phyloP scores from a whole-genome alignment of 2,888 invertebrate genomes.

The Sympetrum striolatum region DNA sequence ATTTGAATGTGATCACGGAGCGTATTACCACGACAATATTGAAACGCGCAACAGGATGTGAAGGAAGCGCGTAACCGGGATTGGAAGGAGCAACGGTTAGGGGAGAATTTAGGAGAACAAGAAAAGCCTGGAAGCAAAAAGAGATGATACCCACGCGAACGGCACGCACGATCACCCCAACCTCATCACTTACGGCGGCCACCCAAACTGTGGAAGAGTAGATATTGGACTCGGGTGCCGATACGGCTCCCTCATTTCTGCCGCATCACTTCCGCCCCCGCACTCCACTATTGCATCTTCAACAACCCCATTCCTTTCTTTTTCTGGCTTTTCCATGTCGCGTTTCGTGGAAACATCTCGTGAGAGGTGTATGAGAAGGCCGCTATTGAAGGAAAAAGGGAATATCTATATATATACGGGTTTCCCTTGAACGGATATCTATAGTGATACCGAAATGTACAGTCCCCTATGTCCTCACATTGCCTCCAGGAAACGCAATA shows the following conservation, averaged over 20 bases:
- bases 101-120: background rate
- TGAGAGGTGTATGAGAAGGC: background rate
- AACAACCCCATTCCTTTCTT: background rate
- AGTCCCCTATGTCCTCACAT: background rate
- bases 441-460: conserved; percentile 6
- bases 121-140: too few relatives aligned
- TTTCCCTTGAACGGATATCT: background rate
- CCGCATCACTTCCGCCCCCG: background rate
- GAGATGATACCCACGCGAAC: too few relatives aligned
- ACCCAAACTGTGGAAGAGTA: background rate
- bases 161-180: background rate
- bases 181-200: background rate
- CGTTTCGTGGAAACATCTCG: background rate
- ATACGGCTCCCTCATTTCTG: background rate
- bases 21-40: too few relatives aligned
- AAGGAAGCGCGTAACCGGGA: background rate
- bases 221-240: conserved; percentile 30
- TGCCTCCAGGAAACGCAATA: background rate
- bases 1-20: too few relatives aligned
- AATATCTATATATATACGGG: background rate
- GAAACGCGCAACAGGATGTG: too few relatives aligned
- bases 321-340: background rate
- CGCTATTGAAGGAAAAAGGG: background rate
- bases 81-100: background rate
- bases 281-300: background rate